phyloP scores from a whole-genome alignment of 2,113 vertebrate genomes.

The Lophochroa leadbeateri region DNA sequence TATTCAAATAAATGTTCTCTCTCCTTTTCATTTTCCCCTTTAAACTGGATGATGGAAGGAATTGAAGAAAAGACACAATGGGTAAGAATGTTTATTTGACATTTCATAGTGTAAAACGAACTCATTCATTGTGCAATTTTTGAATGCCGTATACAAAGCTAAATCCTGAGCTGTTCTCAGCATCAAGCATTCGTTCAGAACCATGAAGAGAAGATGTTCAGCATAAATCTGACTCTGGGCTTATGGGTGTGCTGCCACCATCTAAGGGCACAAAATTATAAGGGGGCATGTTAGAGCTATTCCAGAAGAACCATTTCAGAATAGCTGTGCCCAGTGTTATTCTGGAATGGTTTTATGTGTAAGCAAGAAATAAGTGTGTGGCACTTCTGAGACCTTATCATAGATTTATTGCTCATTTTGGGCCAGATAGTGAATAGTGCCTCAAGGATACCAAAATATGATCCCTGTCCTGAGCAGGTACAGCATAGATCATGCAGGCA shows the following conservation, averaged over 20 bases:
- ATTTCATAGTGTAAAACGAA: neutral
- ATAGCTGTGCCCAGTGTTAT: neutral
- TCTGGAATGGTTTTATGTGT: neutral
- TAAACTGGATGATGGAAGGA: neutral
- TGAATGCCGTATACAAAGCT: fast-evolving
- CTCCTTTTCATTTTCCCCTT: neutral
- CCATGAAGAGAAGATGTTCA: neutral
- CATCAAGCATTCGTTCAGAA: neutral
- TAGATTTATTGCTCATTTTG: neutral
- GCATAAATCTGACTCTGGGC: neutral
- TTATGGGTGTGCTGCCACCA: neutral
- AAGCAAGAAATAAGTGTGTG: neutral
- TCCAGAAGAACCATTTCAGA: neutral
- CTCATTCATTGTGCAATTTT: neutral
- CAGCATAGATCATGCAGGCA: neutral
- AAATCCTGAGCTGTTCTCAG: neutral
- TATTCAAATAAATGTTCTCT: neutral
- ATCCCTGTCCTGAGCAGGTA: slow-evolving; percentile 47
- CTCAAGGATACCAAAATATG: neutral
- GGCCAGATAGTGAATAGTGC: neutral
- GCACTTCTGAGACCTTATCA: neutral
- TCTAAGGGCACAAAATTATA: neutral
- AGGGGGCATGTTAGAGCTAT: neutral
- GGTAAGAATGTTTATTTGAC: neutral
- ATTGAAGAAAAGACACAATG: neutral